Percentiles rank a stretch among this genome's conserved stretches.
Evolutionary conservation across 1,140 invertebrate genomes (phyloP).

Genomic region (Chrysopa pallens): DNA sequence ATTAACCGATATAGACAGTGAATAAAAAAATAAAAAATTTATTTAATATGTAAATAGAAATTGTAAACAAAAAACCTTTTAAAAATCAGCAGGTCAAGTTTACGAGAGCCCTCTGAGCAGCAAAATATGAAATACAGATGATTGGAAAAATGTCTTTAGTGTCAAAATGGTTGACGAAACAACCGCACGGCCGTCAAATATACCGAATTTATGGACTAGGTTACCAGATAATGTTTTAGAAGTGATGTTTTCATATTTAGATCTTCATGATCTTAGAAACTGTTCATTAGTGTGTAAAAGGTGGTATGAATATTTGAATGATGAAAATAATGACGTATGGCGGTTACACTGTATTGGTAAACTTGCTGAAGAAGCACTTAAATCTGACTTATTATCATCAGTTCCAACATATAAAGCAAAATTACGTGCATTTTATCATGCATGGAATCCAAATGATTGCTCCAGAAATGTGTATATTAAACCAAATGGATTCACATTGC

Average conservation of each 20-base stretch:
- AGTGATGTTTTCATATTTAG: slow-evolving; percentile 84
- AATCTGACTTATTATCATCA: slow-evolving; percentile 79
- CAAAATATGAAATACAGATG: no score
- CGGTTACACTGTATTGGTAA: slow-evolving; percentile 73
- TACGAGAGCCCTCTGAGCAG: no score
- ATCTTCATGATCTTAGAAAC: slow-evolving; percentile 66
- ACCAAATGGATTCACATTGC: slow-evolving; percentile 91
- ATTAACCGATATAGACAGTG: no score
- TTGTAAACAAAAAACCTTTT: no score
- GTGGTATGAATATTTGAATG: slow-evolving; percentile 79
- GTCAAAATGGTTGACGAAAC: slow-evolving; percentile 19
- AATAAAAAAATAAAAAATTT: no score
- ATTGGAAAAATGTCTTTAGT: neutral
- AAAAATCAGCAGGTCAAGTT: no score
- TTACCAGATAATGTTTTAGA: slow-evolving; percentile 72
- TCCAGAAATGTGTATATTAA: slow-evolving; percentile 95
- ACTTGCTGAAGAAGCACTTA: slow-evolving; percentile 77
- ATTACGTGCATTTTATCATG: slow-evolving; percentile 82
- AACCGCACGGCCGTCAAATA: slow-evolving; percentile 10
- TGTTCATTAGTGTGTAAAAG: slow-evolving; percentile 87
- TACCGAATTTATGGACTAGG: slow-evolving; percentile 5
- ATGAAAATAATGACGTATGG: slow-evolving; percentile 95
- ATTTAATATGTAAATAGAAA: no score
- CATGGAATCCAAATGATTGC: slow-evolving; percentile 95
- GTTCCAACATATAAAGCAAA: slow-evolving; percentile 87